A percentile compares a stretch with the other conserved stretches of the same genome.
These are phyloP conservation scores for Lethrus apterus DNA, from an alignment of 1,140 invertebrate species.

Conservation along the genomic window DNA sequence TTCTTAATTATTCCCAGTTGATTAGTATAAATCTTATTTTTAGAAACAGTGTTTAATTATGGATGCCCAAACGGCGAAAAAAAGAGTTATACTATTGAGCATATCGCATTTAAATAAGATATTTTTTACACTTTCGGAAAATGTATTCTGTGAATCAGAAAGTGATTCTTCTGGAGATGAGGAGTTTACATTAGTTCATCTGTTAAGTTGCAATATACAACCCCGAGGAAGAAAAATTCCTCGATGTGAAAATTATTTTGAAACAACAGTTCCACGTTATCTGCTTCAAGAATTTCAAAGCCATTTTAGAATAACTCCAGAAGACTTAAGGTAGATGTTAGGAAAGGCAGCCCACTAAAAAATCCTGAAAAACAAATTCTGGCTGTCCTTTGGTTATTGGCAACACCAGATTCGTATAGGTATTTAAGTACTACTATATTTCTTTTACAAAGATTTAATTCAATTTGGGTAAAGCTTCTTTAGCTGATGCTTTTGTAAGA, in stretches of 20 bases:
- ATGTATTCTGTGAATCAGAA: too few species aligned
- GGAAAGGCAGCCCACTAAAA: not conserved
- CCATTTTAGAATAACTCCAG: constrained; percentile 1
- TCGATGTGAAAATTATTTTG: not conserved
- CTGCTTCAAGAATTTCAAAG: constrained; percentile 1
- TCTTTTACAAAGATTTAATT: constrained; percentile 3
- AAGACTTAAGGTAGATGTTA: not conserved
- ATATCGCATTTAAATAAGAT: too few species aligned
- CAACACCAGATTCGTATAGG: constrained; percentile 15
- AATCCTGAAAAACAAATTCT: constrained; percentile 4
- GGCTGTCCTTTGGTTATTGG: constrained; percentile 12
- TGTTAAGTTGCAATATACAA: too few species aligned
- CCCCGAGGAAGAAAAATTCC: too few species aligned
- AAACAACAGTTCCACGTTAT: constrained; percentile 1
- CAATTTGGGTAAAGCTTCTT: constrained; percentile 17
- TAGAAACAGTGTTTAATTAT: too few species aligned
- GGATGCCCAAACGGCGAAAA: too few species aligned
- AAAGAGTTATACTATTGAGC: too few species aligned
- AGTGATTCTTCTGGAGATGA: too few species aligned
- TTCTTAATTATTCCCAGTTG: too few species aligned
- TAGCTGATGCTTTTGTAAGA: constrained; percentile 13
- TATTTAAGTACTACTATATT: constrained; percentile 6
- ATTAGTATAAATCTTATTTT: too few species aligned
- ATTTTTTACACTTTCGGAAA: too few species aligned
- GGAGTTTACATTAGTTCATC: too few species aligned